Evolutionary conservation across 2,113 vertebrate species (phyloP).

Genomic region (Orientallactaga bullata): DNA sequence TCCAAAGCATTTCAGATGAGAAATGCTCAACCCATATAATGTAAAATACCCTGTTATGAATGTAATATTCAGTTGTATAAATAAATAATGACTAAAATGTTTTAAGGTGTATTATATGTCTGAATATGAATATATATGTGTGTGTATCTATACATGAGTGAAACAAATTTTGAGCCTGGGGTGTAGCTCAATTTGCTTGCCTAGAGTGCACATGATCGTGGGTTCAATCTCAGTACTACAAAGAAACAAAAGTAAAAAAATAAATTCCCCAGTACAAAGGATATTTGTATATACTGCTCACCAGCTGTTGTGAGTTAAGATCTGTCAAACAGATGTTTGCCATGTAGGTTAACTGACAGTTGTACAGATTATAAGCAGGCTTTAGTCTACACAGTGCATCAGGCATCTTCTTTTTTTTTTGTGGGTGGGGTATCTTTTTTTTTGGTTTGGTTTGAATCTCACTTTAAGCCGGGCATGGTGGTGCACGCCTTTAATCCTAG

Average conservation of each 20-base stretch:
- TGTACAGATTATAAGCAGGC: background rate
- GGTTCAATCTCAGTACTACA: background rate
- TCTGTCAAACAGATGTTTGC: background rate
- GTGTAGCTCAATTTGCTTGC: background rate
- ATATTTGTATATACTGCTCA: background rate
- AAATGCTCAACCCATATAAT: background rate
- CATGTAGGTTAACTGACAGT: background rate
- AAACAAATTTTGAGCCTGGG: background rate
- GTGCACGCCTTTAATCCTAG: no score
- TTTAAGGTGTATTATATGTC: background rate
- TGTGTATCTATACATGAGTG: background rate
- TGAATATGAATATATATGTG: background rate
- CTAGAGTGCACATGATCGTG: background rate
- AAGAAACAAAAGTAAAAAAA: slow-evolving; percentile 15
- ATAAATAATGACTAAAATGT: background rate
- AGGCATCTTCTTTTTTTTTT: background rate
- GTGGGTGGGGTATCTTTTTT: background rate
- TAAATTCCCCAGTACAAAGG: background rate
- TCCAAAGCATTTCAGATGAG: background rate
- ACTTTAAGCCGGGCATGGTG: no score
- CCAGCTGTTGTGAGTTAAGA: background rate
- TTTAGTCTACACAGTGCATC: background rate
- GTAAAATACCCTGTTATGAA: background rate
- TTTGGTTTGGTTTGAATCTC: background rate
- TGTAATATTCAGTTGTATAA: background rate